Conservation (phyloP, 1,140 invertebrate species). For the Piezodorus guildinii region DNA sequence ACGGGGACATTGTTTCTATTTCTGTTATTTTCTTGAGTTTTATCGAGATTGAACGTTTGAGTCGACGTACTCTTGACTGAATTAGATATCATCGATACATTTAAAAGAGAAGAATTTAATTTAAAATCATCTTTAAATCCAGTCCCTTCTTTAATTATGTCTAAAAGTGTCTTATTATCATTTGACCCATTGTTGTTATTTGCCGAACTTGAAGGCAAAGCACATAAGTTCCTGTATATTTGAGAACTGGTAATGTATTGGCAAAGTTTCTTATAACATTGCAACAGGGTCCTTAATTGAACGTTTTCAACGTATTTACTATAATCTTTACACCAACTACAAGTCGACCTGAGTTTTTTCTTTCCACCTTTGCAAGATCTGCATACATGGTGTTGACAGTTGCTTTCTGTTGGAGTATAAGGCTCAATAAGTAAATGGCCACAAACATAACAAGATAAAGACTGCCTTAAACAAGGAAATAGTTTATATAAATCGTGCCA, state of each 20-base stretch:
- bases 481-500: conserved; percentile 72
- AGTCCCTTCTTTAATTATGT: conserved; percentile 66
- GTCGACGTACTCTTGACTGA: conserved; percentile 14
- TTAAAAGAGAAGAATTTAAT: conserved; percentile 56
- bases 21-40: conserved; percentile 28
- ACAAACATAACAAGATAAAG: conserved; percentile 79
- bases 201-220: conserved; percentile 38
- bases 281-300: conserved; percentile 62
- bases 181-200: conserved; percentile 34
- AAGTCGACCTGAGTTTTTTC: conserved; percentile 72
- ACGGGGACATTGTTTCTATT: conserved; percentile 36
- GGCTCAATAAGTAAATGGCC: conserved; percentile 70
- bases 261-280: conserved; percentile 82
- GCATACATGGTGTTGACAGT: conserved; percentile 82
- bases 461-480: conserved; percentile 71
- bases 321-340: conserved; percentile 74
- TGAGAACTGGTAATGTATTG: conserved; percentile 59
- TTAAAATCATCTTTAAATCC: conserved; percentile 65
- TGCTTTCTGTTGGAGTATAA: conserved; percentile 62
- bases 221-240: conserved; percentile 49
- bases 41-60: conserved; percentile 17
- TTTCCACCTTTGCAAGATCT: conserved; percentile 65
- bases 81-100: conserved; percentile 34
- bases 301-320: conserved; percentile 72
- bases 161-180: conserved; percentile 35